Conservation (phyloP, 2,797 vertebrate species). For the Parauchenoglanis ngamensis region DNA sequence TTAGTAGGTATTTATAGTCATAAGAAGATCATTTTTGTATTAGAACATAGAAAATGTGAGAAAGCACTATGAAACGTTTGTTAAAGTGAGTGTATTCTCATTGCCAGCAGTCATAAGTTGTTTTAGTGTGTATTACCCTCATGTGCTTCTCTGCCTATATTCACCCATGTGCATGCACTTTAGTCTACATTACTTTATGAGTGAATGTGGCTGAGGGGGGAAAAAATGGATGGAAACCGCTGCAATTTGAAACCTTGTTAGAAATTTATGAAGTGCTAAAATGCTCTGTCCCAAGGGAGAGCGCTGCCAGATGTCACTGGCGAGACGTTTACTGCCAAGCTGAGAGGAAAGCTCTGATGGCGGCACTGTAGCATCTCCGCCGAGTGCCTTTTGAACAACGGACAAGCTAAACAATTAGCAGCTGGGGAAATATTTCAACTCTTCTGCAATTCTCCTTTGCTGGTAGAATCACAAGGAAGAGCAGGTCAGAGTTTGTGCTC, state of each 20-base stretch:
- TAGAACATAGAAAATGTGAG: not conserved
- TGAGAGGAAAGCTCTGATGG: constrained; percentile 47
- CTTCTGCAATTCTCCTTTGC: not conserved
- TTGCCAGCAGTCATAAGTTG: constrained; percentile 33
- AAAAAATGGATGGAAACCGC: constrained; percentile 81
- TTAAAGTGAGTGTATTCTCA: constrained; percentile 28
- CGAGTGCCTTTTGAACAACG: constrained; percentile 20
- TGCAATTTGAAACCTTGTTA: constrained; percentile 98
- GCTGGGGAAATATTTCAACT: constrained; percentile 1
- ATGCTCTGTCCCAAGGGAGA: constrained; percentile 91
- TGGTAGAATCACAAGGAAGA: not conserved
- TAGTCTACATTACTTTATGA: constrained; percentile 54
- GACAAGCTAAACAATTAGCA: constrained; percentile 31
- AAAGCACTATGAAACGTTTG: not conserved
- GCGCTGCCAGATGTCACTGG: constrained; percentile 87
- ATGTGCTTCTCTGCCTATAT: constrained; percentile 41
- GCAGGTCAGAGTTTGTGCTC: not conserved
- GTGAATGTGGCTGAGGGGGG: constrained; percentile 66
- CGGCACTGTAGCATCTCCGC: constrained; percentile 23
- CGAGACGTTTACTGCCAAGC: constrained; percentile 72
- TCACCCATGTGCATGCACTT: constrained; percentile 17
- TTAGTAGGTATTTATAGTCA: not conserved
- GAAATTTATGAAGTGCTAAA: constrained; percentile 99
- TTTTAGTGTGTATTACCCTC: constrained; percentile 42
- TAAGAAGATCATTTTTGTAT: not conserved